Conservation (phyloP, 1,140 invertebrate genomes). For the Nixonia krombeini region DNA sequence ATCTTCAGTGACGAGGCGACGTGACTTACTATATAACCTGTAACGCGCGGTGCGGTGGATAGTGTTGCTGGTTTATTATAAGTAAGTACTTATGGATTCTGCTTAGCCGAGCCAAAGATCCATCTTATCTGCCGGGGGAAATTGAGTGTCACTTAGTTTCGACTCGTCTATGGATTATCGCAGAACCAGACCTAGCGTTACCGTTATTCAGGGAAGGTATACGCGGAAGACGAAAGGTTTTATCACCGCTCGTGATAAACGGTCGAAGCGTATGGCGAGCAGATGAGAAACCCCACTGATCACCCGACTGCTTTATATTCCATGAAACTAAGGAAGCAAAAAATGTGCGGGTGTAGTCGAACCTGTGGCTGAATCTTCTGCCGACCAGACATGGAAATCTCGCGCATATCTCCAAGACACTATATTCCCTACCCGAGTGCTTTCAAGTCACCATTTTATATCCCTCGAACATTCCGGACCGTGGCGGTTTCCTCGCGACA, state of each 20-base stretch:
- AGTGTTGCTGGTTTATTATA: slow-evolving; percentile 55
- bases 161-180: slow-evolving; percentile 13
- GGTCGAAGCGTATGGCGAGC: not conserved
- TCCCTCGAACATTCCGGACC: too few species aligned
- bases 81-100: slow-evolving; percentile 54
- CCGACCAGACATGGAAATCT: too few species aligned
- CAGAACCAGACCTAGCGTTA: not conserved
- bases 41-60: slow-evolving; percentile 29
- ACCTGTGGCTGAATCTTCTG: too few species aligned
- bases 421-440: not conserved
- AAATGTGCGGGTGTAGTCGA: not conserved
- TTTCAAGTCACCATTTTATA: not conserved
- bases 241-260: slow-evolving; percentile 20
- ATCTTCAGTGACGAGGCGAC: slow-evolving; percentile 58
- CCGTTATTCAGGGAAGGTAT: slow-evolving; percentile 18
- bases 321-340: too few species aligned
- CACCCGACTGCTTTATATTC: too few species aligned
- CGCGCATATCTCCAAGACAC: not conserved
- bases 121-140: slow-evolving; percentile 51
- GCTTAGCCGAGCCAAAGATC: slow-evolving; percentile 32
- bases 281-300: not conserved
- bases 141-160: slow-evolving; percentile 42
- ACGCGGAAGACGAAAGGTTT: slow-evolving; percentile 14
- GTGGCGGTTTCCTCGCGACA: not conserved
- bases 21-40: slow-evolving; percentile 45